Evolutionary conservation across 1,140 invertebrate genomes (phyloP).

Genomic region (Drosophila bocki): DNA sequence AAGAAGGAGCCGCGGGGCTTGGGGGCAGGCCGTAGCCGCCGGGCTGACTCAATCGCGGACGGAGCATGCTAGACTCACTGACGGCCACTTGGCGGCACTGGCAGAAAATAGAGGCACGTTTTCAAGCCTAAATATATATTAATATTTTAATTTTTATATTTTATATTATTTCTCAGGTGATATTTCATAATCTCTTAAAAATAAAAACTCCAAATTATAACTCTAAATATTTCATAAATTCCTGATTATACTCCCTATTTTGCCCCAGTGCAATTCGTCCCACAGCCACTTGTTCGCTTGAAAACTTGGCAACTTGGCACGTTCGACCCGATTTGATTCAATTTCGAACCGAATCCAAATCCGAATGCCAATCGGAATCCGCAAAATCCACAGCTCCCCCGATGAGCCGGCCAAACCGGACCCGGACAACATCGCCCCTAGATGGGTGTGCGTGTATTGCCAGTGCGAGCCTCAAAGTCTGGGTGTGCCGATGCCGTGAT

Average conservation of each 20-base stretch:
- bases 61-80: slow-evolving; percentile 77
- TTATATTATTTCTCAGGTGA: no score
- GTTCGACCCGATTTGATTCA: slow-evolving; percentile 41
- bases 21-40: not conserved
- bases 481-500: slow-evolving; percentile 26
- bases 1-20: slow-evolving; percentile 6
- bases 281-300: slow-evolving; percentile 24
- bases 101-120: slow-evolving; percentile 45
- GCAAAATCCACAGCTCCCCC: slow-evolving; percentile 15
- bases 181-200: no score
- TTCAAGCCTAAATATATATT: slow-evolving; percentile 37
- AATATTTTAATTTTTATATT: not conserved
- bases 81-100: slow-evolving; percentile 74
- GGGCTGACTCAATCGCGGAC: slow-evolving; percentile 69
- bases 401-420: slow-evolving; percentile 44
- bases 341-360: slow-evolving; percentile 6
- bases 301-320: slow-evolving; percentile 57
- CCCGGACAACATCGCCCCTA: slow-evolving; percentile 26
- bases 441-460: slow-evolving; percentile 21
- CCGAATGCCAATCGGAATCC: slow-evolving; percentile 16
- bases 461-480: slow-evolving; percentile 10
- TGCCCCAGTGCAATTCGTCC: not conserved
- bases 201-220: no score
- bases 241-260: not conserved
- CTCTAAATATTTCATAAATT: no score